Evolutionary conservation across 1,140 invertebrate species (phyloP).

Genomic region (Spodoptera litura): DNA sequence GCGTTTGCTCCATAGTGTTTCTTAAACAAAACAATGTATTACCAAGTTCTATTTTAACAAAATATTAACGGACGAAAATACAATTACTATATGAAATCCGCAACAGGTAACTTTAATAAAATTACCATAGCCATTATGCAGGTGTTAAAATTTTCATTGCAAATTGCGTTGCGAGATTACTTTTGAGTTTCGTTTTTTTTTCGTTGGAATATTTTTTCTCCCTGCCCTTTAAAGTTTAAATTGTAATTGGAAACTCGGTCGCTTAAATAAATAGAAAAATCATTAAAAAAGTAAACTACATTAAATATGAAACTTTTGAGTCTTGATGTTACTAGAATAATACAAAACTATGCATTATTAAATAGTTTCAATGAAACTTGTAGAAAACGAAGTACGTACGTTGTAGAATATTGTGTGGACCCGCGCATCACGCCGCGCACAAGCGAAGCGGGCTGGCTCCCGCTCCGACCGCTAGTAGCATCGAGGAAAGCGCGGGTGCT

Average conservation of each 20-base stretch:
- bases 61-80: neutral
- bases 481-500: constrained; percentile 59
- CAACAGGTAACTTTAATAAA: constrained; percentile 23
- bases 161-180: neutral
- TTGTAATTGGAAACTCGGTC: no score
- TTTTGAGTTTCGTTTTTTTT: neutral
- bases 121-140: neutral
- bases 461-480: constrained; percentile 61
- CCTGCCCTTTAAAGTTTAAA: no score
- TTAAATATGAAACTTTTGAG: no score
- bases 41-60: neutral
- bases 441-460: constrained; percentile 49
- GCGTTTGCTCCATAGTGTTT: no score
- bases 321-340: no score
- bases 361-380: no score
- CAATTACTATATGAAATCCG: neutral
- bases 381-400: constrained; percentile 19
- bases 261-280: no score
- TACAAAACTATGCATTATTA: no score
- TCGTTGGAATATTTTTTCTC: neutral
- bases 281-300: no score
- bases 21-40: no score
- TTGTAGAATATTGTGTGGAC: constrained; percentile 21
- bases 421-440: constrained; percentile 70
- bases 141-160: no score